Percentiles rank a stretch among this genome's conserved stretches.
Evolutionary conservation across 2,888 invertebrate genomes (phyloP).

Genomic region (Phortica magna): DNA sequence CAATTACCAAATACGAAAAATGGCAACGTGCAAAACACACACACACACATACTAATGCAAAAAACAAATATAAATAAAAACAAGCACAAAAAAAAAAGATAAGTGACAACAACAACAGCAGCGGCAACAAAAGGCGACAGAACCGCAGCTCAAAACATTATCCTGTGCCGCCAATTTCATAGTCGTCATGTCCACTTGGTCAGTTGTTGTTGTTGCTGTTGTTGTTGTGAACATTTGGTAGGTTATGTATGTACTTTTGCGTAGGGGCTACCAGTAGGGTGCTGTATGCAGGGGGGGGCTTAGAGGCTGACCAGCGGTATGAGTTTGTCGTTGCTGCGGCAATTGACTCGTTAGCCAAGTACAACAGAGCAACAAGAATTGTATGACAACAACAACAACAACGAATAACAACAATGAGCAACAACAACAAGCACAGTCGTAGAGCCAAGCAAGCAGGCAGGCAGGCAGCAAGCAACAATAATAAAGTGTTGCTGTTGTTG

Average conservation of each 20-base stretch:
- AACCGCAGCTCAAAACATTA: constrained; percentile 71
- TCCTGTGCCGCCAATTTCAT: constrained; percentile 72
- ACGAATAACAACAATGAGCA: constrained; percentile 35
- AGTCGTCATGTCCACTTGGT: constrained; percentile 26
- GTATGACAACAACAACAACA: constrained; percentile 22
- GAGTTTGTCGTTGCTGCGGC: constrained; percentile 18
- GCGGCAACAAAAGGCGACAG: constrained; percentile 33
- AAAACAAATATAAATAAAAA: constrained; percentile 42
- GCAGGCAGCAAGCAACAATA: constrained; percentile 51
- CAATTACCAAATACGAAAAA: constrained; percentile 71
- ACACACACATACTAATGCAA: constrained; percentile 41
- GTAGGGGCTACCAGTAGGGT: not conserved
- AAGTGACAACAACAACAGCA: constrained; percentile 21
- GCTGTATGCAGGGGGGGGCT: not conserved
- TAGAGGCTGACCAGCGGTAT: not conserved
- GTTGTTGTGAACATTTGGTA: too few species aligned
- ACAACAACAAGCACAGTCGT: constrained; percentile 40
- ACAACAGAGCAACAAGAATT: constrained; percentile 35
- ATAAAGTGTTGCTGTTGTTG: constrained; percentile 44
- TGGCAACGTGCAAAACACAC: constrained; percentile 67
- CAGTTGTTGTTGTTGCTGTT: not conserved
- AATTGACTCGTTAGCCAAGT: constrained; percentile 30
- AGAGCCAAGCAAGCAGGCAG: constrained; percentile 40
- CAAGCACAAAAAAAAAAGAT: constrained; percentile 39
- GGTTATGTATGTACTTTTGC: not conserved